Evolutionary conservation across 1,140 invertebrate species (phyloP), one percentile per base, ranked within the genome.

Genomic region (Philopotamus ludificatus): DNA sequence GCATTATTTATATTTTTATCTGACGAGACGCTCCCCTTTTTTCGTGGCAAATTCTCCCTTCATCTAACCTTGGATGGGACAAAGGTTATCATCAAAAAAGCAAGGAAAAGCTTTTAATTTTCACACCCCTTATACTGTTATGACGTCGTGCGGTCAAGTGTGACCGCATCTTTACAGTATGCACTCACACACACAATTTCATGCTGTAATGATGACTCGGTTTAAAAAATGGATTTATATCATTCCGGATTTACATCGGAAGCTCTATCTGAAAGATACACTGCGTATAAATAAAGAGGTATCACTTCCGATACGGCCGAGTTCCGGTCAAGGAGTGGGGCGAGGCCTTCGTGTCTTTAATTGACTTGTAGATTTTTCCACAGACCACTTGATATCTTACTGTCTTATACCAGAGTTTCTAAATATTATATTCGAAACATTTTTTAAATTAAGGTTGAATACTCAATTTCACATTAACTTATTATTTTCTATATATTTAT

Each of bases 21-120:
- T 65, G 63, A 66, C 67, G 60, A 63, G 59, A 44, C n/a, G 44
- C 41, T 26, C 45, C 59, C 42, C 26, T 53, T 15, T 23, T 8
- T 23, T 15, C 26, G 18, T 51, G 51, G 58, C 51, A 18, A 59
- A 60, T n/a, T n/a, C n/a, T n/a, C n/a, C n/a, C n/a, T n/a, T n/a
- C n/a, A n/a, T n/a, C n/a, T n/a, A n/a, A n/a, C n/a, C n/a, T n/a
- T n/a, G n/a, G n/a, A 60, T 60, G 55, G 63, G 26, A 26, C 10
- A 34, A 50, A 23, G 47, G 65, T 44, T 39, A 42, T 28, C 58
- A 34, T 50, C 63, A 66, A 69, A 68, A 66, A 69, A 69, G 67
- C 67, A 69, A 69, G 67, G 63, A 69, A 69, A 69, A 66, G 67
- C 67, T 69, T 69, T 69, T 69, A 69, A 69, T 69, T 69, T 68